Evolutionary conservation across 2,888 invertebrate species (phyloP), one percentile per base, ranked within the genome.

Genomic region (Uloborus plumipes): DNA sequence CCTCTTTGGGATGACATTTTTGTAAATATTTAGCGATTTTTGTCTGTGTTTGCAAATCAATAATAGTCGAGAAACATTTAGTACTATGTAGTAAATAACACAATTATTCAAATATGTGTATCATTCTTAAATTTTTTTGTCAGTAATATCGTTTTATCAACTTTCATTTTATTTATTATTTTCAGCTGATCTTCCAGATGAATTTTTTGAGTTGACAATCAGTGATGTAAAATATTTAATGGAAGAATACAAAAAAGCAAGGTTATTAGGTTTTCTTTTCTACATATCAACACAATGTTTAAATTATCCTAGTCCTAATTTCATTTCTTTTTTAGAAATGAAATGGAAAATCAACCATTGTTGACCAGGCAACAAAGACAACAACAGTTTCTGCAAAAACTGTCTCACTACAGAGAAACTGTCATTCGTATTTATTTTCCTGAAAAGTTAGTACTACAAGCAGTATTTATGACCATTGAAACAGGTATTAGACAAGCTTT

Each of bases 361-460:
- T 89, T 93, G 87, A 95, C 95, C 0, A 89, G 91, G 20, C 90
- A 92, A 55, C 90, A 93, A 87, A 90, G 93, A 62, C 90, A 92
- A 85, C 87, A 92, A 47, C 92, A 93, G 86, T 90, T 91, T 84
- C 31, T 66, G n/a, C 64, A 73, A 13, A 70, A 76, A 31, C 18
- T 78, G 7, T 20, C 65, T 15, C 88, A 93, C 70, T 96, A 95
- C 89, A 93, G 93, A 87, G 92, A 93, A 87, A 93, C 93, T 66
- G 93, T 96, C 14, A 93, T 98, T 64, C 91, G 97, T 75, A 90
- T 98, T 84, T 94, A 94, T 88, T 97, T 98, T 89, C 96, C 96
- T 2, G 94, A 96, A 89, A 92, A 93, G 72, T 91, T 93, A 62
- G 94, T 97, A 58, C 90, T 98, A 31, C 98, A 98, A 89, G 97